phyloP scores from a whole-genome alignment of 2,888 invertebrate genomes.

The Drosophila limbata region DNA sequence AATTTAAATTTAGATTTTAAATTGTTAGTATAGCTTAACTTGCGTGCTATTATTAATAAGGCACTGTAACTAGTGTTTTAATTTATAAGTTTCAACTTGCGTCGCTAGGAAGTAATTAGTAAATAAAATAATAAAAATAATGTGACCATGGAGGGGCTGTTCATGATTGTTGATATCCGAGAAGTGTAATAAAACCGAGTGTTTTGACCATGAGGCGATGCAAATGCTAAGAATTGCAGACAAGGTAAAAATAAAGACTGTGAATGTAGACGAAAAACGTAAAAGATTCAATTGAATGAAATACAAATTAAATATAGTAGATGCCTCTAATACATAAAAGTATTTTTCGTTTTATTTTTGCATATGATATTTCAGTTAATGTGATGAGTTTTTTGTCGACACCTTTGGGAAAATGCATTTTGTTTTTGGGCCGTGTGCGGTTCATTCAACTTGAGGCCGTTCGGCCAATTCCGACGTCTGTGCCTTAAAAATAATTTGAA shows the following conservation, averaged over 20 bases:
- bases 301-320: conserved; percentile 4
- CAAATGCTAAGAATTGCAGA: not conserved
- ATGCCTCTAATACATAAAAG: too few relatives aligned
- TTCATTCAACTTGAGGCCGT: conserved; percentile 51
- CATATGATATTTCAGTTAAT: conserved; percentile 15
- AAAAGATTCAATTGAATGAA: conserved; percentile 2
- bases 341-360: conserved; percentile 3
- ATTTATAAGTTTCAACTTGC: too few relatives aligned
- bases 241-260: not conserved
- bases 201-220: not conserved
- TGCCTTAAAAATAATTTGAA: conserved; percentile 59
- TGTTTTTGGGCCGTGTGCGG: conserved; percentile 31
- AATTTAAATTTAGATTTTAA: too few relatives aligned
- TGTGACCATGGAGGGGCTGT: not conserved
- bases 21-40: too few relatives aligned
- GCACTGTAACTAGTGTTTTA: too few relatives aligned
- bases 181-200: conserved; percentile 3
- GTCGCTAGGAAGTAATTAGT: not conserved
- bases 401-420: conserved; percentile 29
- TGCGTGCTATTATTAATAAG: too few relatives aligned
- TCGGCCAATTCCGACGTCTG: conserved; percentile 31
- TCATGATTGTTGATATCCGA: not conserved
- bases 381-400: conserved; percentile 15
- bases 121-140: not conserved
- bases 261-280: not conserved